Percentiles rank a stretch among this genome's conserved stretches.
These are phyloP conservation scores for Calosoma granatense DNA, from an alignment of 1,140 invertebrate genomes.

Conservation along the genomic window DNA sequence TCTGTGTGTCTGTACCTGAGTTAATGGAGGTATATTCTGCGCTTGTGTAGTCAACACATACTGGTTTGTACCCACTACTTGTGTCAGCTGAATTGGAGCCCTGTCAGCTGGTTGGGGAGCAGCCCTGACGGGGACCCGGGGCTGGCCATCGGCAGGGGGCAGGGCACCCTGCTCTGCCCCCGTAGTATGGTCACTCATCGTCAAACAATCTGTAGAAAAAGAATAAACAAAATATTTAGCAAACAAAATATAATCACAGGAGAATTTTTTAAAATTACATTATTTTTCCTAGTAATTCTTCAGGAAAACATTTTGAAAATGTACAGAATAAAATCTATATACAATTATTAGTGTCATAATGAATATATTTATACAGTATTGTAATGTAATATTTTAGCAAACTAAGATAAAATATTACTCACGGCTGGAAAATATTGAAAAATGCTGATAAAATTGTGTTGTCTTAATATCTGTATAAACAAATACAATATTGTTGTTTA, in stretches of 20 bases:
- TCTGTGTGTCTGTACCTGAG: constrained; percentile 27
- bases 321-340: no score
- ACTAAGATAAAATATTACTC: no score
- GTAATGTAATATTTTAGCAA: no score
- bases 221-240: no score
- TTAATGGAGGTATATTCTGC: constrained; percentile 21
- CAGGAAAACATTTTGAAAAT: no score
- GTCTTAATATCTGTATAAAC: no score
- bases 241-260: constrained; percentile 6
- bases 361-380: no score
- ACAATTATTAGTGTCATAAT: no score
- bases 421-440: no score
- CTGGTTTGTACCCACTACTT: constrained; percentile 27
- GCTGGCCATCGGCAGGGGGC: constrained; percentile 30
- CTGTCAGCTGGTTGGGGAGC: constrained; percentile 19
- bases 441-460: no score
- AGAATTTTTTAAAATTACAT: no score
- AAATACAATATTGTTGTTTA: no score
- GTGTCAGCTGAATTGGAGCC: constrained; percentile 29
- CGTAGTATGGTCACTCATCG: constrained; percentile 35
- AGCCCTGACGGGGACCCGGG: constrained; percentile 24
- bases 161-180: constrained; percentile 33
- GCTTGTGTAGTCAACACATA: constrained; percentile 27
- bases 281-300: not conserved
- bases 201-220: constrained; percentile 22